These are phyloP conservation scores for Diadumene lineata DNA, from an alignment of 92 coral and sea anemone species.

Conservation along the genomic window DNA sequence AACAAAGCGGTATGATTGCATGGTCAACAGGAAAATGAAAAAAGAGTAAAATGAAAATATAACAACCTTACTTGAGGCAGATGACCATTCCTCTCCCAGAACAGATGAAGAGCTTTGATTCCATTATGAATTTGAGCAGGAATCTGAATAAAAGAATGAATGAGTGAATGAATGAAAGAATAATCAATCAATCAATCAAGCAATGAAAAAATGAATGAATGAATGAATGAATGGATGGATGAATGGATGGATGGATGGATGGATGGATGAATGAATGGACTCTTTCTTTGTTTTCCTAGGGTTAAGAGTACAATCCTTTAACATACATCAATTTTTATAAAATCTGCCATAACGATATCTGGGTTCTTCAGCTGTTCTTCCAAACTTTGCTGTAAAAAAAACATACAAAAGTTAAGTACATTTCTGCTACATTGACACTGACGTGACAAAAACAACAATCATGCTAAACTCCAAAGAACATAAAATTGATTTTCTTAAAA, in stretches of 20 bases:
- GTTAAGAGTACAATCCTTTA: background rate
- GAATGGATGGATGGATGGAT: too few species aligned
- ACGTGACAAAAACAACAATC: too few species aligned
- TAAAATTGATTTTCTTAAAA: too few species aligned
- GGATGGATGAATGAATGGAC: too few species aligned
- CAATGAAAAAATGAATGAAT: too few species aligned
- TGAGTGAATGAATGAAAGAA: too few species aligned
- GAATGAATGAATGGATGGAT: too few species aligned
- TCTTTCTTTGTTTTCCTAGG: too few species aligned
- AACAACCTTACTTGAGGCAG: conserved; percentile 79
- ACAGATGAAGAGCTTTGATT: conserved; percentile 65
- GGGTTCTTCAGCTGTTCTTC: conserved; percentile 77
- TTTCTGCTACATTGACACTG: too few species aligned
- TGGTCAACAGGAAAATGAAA: background rate
- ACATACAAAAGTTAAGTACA: background rate
- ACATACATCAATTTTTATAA: conserved; percentile 79
- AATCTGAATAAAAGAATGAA: too few species aligned
- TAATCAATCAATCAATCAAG: too few species aligned
- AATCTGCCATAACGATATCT: conserved; percentile 83
- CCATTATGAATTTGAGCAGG: conserved; percentile 85
- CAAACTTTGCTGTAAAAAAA: conserved; percentile 73
- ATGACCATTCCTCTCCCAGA: conserved; percentile 70
- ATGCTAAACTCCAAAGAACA: too few species aligned
- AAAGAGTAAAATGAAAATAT: background rate
- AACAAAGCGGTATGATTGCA: background rate